Evolutionary conservation across 1,140 invertebrate genomes (phyloP).

Genomic region (Trichoplusia ni): DNA sequence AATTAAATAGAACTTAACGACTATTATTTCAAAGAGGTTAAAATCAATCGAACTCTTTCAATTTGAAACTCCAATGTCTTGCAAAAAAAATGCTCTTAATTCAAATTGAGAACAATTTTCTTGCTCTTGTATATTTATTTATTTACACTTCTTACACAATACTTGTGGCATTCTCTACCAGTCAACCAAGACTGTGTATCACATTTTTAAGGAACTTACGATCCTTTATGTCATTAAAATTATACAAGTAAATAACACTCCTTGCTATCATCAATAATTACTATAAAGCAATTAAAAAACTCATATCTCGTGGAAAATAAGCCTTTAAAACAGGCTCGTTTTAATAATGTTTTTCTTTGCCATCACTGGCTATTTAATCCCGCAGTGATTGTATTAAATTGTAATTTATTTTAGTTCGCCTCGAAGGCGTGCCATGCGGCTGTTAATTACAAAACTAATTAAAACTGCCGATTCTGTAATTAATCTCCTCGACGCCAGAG

Average conservation of each 20-base stretch:
- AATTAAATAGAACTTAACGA: conserved; percentile 45
- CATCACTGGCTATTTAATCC: conserved; percentile 56
- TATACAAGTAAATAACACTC: too few relatives aligned
- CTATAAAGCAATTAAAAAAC: too few relatives aligned
- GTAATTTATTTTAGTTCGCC: conserved; percentile 76
- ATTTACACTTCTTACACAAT: too few relatives aligned
- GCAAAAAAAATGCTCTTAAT: not conserved
- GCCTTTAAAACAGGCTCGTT: not conserved
- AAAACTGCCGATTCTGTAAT: conserved; percentile 76
- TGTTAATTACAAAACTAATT: conserved; percentile 77
- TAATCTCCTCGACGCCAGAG: conserved; percentile 54
- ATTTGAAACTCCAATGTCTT: not conserved
- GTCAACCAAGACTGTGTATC: too few relatives aligned
- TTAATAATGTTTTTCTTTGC: not conserved
- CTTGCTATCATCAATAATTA: too few relatives aligned
- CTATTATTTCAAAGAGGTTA: conserved; percentile 3
- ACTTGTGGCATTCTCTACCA: too few relatives aligned
- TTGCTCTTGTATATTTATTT: too few relatives aligned
- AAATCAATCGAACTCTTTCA: conserved; percentile 16
- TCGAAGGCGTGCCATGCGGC: conserved; percentile 56
- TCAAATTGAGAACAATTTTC: too few relatives aligned
- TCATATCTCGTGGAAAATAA: not conserved
- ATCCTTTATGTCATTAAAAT: too few relatives aligned
- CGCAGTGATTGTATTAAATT: conserved; percentile 72
- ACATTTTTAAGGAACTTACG: too few relatives aligned